phyloP scores from a whole-genome alignment of 37 sponge, comb jelly and placozoan genomes.

The Geodia barretti region DNA sequence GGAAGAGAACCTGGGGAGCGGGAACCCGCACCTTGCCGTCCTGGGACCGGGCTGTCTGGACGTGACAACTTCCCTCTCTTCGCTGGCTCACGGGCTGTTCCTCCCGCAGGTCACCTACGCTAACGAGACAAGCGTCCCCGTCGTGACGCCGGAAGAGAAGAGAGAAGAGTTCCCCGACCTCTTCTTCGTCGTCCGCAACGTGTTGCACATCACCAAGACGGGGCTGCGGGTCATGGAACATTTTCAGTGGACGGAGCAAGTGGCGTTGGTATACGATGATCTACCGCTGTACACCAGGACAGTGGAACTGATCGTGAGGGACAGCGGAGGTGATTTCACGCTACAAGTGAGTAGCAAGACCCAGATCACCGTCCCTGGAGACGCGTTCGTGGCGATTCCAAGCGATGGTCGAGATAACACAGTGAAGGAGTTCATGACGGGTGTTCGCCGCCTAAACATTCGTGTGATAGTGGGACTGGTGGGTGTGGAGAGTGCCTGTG shows the following conservation, averaged over 20 bases:
- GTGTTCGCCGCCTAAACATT: background rate
- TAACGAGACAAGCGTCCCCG: background rate
- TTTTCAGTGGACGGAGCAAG: slow-evolving; percentile 11
- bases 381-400: background rate
- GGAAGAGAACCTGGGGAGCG: background rate
- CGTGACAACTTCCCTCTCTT: background rate
- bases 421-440: background rate
- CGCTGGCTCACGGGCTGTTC: background rate
- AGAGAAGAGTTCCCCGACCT: background rate
- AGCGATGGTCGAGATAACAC: background rate
- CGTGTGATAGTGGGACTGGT: slow-evolving; percentile 24
- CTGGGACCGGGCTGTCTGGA: slow-evolving; percentile 19
- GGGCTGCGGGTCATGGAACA: slow-evolving; percentile 12
- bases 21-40: slow-evolving; percentile 1
- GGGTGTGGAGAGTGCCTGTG: background rate
- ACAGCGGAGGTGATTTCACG: background rate
- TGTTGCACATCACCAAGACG: background rate
- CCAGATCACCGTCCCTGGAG: background rate
- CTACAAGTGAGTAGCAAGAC: background rate
- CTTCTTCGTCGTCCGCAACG: background rate
- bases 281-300: background rate
- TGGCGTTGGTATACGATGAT: background rate
- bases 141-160: background rate
- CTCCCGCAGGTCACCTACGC: slow-evolving; percentile 23
- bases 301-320: background rate